Base-by-base conservation (phyloP, 2,888 invertebrate genomes). In the Polyommatus iphigenia region DNA sequence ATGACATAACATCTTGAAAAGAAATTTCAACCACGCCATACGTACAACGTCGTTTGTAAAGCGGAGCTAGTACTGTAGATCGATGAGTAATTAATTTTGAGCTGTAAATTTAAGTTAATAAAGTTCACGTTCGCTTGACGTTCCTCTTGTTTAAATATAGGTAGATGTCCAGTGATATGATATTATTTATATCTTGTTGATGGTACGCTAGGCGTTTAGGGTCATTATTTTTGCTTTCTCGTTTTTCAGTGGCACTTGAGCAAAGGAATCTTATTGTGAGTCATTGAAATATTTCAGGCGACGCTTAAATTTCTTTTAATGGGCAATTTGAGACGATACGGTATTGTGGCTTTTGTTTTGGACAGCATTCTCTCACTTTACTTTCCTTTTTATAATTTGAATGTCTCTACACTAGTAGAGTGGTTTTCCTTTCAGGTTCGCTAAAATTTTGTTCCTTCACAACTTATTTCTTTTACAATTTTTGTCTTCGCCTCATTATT, bases 11-110 rank as follows among this genome's bases (percentile, higher is more conserved):
- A 84, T 78, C 82, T 85, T 85, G 81, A 81, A 83, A 87, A 88
- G 86, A 87, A 87, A 87, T 87, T 89, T 88, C 86, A 90, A 90
- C 91, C 91, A 91, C 90, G 91, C 91, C 90, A 91, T 88, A 86
- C 85, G 87, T 88, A 86, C 87, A 87, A 89, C 86, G 77, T 71
- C 71, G 71, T 78, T 79, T 24, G 76, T 29, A 77, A 77, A 71
- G 79, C 79, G 46, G 80, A 80, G 76, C 20, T 79, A 80, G 77
- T 71, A 29, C 3, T 71, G 41, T 41, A 41, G 7, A 18, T 50
- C 57, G 72, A 46, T 15, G 50, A 71, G 67, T 78, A 46, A 77
- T 67, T 71, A n/a, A 50, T n/a, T 79, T 76, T 81, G 79, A 79
- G 71, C 46, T 59, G 41, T 78, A 73, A 75, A 71, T 75, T 32